Evolutionary conservation across 1,140 invertebrate species (phyloP), one percentile per base, ranked within the genome.

Genomic region (Chironomus tepperi): DNA sequence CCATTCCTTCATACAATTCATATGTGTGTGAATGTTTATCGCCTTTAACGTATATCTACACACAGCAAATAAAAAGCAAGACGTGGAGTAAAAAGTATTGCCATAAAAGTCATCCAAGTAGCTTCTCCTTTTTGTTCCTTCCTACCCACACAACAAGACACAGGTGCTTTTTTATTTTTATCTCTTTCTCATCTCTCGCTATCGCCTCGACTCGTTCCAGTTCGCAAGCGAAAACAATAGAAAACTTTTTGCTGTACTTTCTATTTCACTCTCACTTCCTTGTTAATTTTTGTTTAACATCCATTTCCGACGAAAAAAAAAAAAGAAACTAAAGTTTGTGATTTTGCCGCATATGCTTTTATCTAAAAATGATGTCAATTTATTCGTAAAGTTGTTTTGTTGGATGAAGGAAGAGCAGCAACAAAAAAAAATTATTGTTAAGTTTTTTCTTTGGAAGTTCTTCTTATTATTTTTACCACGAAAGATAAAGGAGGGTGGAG

Each of bases 271-370:
- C 12, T 57, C 15, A 7, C 18, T 70, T 70, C 3, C n/a, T 70
- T 70, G 65, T 19, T 70, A 70, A 70, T 70, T 70, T 70, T 70
- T 18, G 65, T 70, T 70, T 70, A 70, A 70, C 65, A 70, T 15
- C 47, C 9, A 57, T 57, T 57, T n/a, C n/a, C n/a, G n/a, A 7
- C n/a, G 24, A 34, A 34, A 34, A 34, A 34, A 34, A 34, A 34
- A 34, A 34, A 5, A n/a, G 47, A n/a, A 57, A 9, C 43, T 12
- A 47, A 47, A 57, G 47, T 57, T 57, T 57, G 24, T 34, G 12
- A 15, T 5, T n/a, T n/a, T 57, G 47, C 47, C 47, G 47, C 47
- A 57, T 57, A 57, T 57, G 47, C 47, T 57, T 57, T 57, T 57
- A 57, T 57, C 47, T 57, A 57, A 57, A 57, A 57, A 57, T 57